A percentile compares a stretch with the other conserved stretches of the same genome.
Evolutionary conservation across 2,113 vertebrate genomes (phyloP).

Genomic region (Zapornia atra): DNA sequence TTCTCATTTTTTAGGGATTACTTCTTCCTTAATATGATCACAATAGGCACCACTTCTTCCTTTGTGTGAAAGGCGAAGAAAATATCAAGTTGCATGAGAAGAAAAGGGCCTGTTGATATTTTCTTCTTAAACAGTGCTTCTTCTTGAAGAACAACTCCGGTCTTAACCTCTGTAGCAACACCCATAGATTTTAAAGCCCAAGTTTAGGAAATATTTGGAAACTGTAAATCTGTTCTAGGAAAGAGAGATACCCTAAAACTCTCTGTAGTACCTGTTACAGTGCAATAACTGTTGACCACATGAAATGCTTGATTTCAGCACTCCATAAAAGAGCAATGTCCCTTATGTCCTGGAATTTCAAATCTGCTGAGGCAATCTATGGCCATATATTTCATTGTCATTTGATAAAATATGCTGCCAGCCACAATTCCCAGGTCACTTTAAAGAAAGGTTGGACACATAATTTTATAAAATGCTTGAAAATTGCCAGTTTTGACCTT

Average conservation of each 20-base stretch:
- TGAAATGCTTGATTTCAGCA: not conserved
- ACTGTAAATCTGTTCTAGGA: not conserved
- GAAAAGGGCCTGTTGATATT: not conserved
- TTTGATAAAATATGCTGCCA: not conserved
- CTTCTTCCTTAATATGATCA: not conserved
- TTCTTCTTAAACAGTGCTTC: not conserved
- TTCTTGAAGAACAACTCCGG: not conserved
- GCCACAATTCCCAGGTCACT: not conserved
- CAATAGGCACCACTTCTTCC: not conserved
- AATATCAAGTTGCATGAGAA: not conserved
- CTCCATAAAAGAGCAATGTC: not conserved
- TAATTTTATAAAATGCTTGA: not conserved
- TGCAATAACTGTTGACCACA: not conserved
- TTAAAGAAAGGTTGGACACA: not conserved
- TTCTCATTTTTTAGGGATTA: not conserved
- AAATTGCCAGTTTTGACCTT: not conserved
- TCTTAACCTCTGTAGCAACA: not conserved
- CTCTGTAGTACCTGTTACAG: not conserved
- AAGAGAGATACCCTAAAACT: not conserved
- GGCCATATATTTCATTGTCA: not conserved
- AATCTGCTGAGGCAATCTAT: not conserved
- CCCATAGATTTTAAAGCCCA: not conserved
- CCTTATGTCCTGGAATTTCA: not conserved
- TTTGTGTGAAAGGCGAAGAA: not conserved
- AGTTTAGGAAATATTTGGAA: not conserved